A percentile compares a stretch with the other conserved stretches of the same genome.
These are phyloP conservation scores for Salvator merianae DNA, from an alignment of 2,113 vertebrate genomes.

Conservation along the genomic window DNA sequence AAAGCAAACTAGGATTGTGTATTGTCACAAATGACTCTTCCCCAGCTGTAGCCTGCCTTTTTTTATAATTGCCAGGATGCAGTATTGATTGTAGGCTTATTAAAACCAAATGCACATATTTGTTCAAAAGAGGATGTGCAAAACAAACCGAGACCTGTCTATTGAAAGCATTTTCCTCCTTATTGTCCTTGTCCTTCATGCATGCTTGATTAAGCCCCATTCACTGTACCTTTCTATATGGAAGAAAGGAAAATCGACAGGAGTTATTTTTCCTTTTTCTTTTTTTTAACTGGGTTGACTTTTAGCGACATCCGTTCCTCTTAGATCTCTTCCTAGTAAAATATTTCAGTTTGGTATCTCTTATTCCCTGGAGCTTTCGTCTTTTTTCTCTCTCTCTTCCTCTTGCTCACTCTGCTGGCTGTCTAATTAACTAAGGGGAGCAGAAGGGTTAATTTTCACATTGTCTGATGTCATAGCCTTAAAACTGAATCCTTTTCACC, in stretches of 20 bases:
- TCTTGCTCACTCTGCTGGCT: too few species aligned
- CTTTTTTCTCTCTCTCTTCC: too few species aligned
- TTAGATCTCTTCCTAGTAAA: not conserved
- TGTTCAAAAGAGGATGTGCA: conserved; percentile 6
- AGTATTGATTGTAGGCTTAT: conserved; percentile 20
- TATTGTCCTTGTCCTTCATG: not conserved
- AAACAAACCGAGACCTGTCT: conserved; percentile 1
- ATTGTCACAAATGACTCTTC: not conserved
- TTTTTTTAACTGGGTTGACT: not conserved
- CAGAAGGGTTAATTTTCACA: not conserved
- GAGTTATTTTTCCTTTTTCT: not conserved
- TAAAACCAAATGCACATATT: conserved; percentile 23
- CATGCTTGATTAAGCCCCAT: not conserved
- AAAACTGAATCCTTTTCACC: not conserved
- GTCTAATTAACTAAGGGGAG: too few species aligned
- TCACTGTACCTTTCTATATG: not conserved
- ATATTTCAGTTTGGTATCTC: not conserved
- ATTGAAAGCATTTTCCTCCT: not conserved
- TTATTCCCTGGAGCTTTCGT: not conserved
- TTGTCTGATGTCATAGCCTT: not conserved
- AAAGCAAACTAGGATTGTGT: not conserved
- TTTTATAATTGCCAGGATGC: not conserved
- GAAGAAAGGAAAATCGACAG: not conserved
- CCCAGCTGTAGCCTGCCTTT: not conserved
- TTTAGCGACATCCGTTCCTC: not conserved